Base-by-base conservation (phyloP, 2,113 vertebrate species). In the Melanerpes aurifrons region DNA sequence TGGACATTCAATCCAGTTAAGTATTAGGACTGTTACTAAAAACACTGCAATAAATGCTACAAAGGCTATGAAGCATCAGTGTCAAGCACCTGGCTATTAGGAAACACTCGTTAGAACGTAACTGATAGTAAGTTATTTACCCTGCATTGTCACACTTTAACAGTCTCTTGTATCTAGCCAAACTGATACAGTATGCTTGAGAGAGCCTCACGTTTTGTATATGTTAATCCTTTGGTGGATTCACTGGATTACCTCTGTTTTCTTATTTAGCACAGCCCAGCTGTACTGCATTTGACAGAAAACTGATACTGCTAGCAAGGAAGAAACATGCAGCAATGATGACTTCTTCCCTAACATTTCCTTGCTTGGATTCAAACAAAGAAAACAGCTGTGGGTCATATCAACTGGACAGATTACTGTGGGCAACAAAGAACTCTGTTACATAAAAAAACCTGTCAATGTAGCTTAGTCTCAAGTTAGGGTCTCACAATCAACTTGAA, bases 191-290 rank as follows among this genome's bases (percentile, higher is more conserved):
- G 50, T 15, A 47, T 0, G 16, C 70, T 79, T 95, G 20, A 68
- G 67, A 95, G 67, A 89, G 50, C 61, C 73, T 86, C 76, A 68
- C 85, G 67, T 94, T 71, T 93, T 75, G 71, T 86, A 95, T 94
- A 77, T 80, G 96, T 69, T 95, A 92, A 84, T 92, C 79, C 85
- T 83, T 90, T 31, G 48, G 67, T 88, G 47, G 67, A 82, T 86
- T 96, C 84, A 93, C 48, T 82, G 48, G 68, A 96, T 95, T 95
- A 96, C 76, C 86, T 95, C 37, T 14, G 64, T 90, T 96, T 95
- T 91, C 47, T 90, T 86, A 80, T 87, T 94, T 45, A 93, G 43
- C 70, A 67, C 28, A 80, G 63, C 45, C 69, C 63, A 66, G 59
- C n/a, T 82, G 71, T 50, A 70, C 56, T 64, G 58, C 62, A 77